Percentiles rank a stretch among this genome's conserved stretches.
Conservation (phyloP, 1,140 invertebrate species). For the Heliothis subflexa region DNA sequence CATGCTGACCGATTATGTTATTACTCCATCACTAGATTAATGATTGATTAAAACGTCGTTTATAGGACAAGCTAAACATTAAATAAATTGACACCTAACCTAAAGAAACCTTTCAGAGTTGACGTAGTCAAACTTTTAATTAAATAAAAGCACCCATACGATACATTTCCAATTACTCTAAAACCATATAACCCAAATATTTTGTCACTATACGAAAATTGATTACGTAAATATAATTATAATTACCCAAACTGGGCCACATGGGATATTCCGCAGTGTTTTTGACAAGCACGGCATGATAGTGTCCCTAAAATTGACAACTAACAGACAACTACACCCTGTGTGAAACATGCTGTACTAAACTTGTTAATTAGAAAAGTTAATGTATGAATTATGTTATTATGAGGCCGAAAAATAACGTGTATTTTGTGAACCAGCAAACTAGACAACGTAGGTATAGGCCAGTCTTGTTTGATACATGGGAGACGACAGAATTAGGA, state of each 20-base stretch:
- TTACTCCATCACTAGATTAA: too few species aligned
- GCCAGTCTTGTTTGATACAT: too few species aligned
- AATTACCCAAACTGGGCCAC: slow-evolving; percentile 30
- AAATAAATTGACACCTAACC: neutral
- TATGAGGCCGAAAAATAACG: neutral
- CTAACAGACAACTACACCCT: slow-evolving; percentile 6
- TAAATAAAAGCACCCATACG: slow-evolving; percentile 13
- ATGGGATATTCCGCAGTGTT: slow-evolving; percentile 38
- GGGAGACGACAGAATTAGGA: too few species aligned
- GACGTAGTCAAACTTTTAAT: slow-evolving; percentile 19
- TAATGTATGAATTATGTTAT: neutral
- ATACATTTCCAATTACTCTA: slow-evolving; percentile 24
- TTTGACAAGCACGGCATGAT: slow-evolving; percentile 44
- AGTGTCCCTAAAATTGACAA: slow-evolving; percentile 45
- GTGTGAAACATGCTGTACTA: slow-evolving; percentile 4
- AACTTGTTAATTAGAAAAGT: slow-evolving; percentile 23
- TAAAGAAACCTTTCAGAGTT: neutral
- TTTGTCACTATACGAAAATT: slow-evolving; percentile 36
- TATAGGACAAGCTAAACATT: neutral
- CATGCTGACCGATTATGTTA: neutral
- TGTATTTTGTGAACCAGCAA: too few species aligned
- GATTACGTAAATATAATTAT: slow-evolving; percentile 45
- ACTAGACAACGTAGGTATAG: too few species aligned
- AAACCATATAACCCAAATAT: slow-evolving; percentile 20
- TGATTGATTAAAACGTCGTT: neutral